Evolutionary conservation across 2,113 vertebrate genomes (phyloP).

Genomic region (Sclerurus mexicanus): DNA sequence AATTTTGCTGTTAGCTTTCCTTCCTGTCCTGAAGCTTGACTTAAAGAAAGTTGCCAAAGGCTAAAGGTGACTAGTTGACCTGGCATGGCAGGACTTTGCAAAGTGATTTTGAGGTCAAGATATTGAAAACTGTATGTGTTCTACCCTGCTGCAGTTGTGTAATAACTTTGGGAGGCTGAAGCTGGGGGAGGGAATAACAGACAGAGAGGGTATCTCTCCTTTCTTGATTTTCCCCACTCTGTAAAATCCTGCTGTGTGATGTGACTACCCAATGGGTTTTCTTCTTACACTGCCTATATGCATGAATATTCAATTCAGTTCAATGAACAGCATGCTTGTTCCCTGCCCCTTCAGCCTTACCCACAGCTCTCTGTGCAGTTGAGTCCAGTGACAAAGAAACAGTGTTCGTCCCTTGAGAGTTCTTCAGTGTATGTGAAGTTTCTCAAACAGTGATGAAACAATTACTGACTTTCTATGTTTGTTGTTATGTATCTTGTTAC

Average conservation of each 20-base stretch:
- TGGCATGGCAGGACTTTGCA: background rate
- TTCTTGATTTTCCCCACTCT: background rate
- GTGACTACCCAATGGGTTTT: background rate
- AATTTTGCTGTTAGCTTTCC: background rate
- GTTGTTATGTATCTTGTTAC: background rate
- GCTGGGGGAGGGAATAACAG: background rate
- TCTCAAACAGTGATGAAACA: background rate
- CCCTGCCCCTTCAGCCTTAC: background rate
- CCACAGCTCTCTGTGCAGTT: background rate
- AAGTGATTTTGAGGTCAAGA: background rate
- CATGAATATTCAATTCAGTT: slow-evolving; percentile 75
- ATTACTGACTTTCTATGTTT: background rate
- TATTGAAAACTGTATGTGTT: background rate
- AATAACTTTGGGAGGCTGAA: background rate
- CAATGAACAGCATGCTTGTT: slow-evolving; percentile 40
- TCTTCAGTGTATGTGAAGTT: background rate
- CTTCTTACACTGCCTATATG: slow-evolving; percentile 47
- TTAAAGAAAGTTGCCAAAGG: background rate
- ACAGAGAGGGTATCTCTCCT: background rate
- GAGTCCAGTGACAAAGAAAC: background rate
- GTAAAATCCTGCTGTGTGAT: background rate
- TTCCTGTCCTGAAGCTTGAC: background rate
- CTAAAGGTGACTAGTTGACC: background rate
- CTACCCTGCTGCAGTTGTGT: background rate
- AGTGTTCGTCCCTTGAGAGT: background rate